Evolutionary conservation across 2,888 invertebrate genomes (phyloP).

Genomic region (Eristalis tenax): DNA sequence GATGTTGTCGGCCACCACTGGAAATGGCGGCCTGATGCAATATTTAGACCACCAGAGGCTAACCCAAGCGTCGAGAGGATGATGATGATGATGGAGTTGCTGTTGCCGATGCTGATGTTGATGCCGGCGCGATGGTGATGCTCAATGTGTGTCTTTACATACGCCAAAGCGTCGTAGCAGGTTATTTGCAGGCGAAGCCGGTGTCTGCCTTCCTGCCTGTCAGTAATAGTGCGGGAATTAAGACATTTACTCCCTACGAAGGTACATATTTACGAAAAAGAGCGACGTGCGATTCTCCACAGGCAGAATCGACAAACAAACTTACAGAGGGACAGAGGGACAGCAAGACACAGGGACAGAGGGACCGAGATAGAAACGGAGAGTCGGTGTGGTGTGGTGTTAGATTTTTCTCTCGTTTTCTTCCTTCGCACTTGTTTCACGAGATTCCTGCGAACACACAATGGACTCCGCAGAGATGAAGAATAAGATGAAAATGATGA

Average conservation of each 20-base stretch:
- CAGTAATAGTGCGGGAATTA: constrained; percentile 68
- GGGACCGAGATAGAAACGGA: constrained; percentile 3
- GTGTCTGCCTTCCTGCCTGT: constrained; percentile 48
- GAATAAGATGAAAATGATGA: constrained; percentile 69
- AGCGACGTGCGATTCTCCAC: constrained; percentile 58
- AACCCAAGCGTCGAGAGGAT: constrained; percentile 70
- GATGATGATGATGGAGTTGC: constrained; percentile 70
- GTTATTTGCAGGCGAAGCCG: constrained; percentile 48
- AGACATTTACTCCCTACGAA: constrained; percentile 70
- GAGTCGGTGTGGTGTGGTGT: constrained; percentile 30
- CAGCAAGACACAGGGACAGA: not conserved
- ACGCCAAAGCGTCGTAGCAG: constrained; percentile 63
- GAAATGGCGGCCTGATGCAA: constrained; percentile 19
- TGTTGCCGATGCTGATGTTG: constrained; percentile 48
- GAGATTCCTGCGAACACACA: constrained; percentile 65
- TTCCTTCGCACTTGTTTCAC: constrained; percentile 63
- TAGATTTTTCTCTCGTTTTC: constrained; percentile 28
- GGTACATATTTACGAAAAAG: constrained; percentile 68
- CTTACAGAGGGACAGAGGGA: constrained; percentile 2
- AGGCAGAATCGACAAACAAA: constrained; percentile 41
- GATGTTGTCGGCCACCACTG: constrained; percentile 16
- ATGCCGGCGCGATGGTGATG: constrained; percentile 39
- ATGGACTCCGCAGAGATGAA: constrained; percentile 50
- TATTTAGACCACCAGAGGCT: constrained; percentile 71
- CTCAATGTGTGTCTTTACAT: constrained; percentile 71